A percentile compares a stretch with the other conserved stretches of the same genome.
phyloP scores from a whole-genome alignment of 2,797 vertebrate genomes.

The Garrulus glandarius region DNA sequence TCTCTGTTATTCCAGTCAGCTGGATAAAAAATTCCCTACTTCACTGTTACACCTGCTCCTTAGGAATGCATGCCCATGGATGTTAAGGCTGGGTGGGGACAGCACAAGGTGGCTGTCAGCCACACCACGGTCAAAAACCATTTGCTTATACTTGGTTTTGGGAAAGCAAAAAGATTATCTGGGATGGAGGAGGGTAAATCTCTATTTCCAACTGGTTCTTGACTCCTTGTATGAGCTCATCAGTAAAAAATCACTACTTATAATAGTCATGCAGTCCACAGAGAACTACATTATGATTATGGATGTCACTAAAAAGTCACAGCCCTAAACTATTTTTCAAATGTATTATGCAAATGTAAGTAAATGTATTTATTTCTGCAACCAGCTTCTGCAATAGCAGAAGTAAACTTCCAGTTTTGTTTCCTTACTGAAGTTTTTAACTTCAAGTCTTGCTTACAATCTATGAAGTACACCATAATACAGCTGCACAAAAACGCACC shows the following conservation, averaged over 20 bases:
- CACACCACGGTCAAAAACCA: not conserved
- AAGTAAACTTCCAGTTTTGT: not conserved
- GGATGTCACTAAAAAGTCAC: not conserved
- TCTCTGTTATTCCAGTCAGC: not conserved
- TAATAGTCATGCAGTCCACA: accelerated
- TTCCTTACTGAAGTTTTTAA: not conserved
- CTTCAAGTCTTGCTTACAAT: not conserved
- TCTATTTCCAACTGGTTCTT: not conserved
- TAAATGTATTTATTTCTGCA: not conserved
- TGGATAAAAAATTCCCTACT: not conserved
- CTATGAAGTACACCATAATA: not conserved
- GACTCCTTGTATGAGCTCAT: not conserved
- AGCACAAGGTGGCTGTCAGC: not conserved
- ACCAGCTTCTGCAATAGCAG: not conserved
- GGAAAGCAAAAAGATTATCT: not conserved
- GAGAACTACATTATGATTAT: not conserved
- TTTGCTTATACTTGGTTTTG: not conserved
- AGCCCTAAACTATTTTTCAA: not conserved
- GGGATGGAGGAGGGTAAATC: not conserved
- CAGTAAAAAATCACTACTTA: not conserved
- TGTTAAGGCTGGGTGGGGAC: not conserved
- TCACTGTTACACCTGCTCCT: not conserved
- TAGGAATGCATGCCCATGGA: not conserved
- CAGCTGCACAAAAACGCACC: not conserved
- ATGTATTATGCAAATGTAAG: not conserved